phyloP scores from a whole-genome alignment of 2,797 vertebrate species.

The Harpagifer antarcticus region DNA sequence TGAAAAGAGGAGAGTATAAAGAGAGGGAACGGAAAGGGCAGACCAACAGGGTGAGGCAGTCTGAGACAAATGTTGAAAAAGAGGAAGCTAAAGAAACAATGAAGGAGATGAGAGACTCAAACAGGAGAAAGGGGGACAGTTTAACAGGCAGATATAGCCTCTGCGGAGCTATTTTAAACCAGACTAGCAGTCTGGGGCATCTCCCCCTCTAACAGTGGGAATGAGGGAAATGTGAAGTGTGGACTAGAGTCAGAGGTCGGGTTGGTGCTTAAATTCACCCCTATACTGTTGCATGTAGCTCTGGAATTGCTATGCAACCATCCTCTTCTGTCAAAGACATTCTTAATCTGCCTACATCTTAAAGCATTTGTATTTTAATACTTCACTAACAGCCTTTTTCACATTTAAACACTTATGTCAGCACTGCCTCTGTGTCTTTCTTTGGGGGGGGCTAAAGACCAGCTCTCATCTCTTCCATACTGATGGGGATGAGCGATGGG shows the following conservation, averaged over 20 bases:
- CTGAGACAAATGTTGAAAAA: neutral
- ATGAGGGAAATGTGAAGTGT: slow-evolving; percentile 33
- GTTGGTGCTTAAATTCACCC: slow-evolving; percentile 39
- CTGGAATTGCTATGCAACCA: slow-evolving; percentile 11
- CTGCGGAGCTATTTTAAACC: slow-evolving; percentile 33
- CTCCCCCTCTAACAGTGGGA: slow-evolving; percentile 8
- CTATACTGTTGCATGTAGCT: slow-evolving; percentile 9
- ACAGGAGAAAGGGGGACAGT: neutral
- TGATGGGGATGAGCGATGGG: slow-evolving; percentile 68
- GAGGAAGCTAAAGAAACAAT: neutral
- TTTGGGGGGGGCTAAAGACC: slow-evolving; percentile 32
- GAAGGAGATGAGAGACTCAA: neutral
- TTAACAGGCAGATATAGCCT: neutral
- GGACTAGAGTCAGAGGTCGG: slow-evolving; percentile 51
- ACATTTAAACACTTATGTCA: slow-evolving; percentile 51
- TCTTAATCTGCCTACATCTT: slow-evolving; percentile 25
- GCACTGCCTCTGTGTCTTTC: slow-evolving; percentile 26
- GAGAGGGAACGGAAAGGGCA: slow-evolving; percentile 10
- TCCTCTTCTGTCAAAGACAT: slow-evolving; percentile 22
- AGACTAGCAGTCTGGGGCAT: slow-evolving; percentile 19
- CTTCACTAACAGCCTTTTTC: slow-evolving; percentile 40
- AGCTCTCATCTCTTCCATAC: slow-evolving; percentile 57
- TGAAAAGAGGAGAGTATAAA: slow-evolving; percentile 24
- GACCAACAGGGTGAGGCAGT: neutral
- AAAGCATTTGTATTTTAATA: slow-evolving; percentile 27